Evolutionary conservation across 1,140 invertebrate species (phyloP).

Genomic region (Calephelis nemesis): DNA sequence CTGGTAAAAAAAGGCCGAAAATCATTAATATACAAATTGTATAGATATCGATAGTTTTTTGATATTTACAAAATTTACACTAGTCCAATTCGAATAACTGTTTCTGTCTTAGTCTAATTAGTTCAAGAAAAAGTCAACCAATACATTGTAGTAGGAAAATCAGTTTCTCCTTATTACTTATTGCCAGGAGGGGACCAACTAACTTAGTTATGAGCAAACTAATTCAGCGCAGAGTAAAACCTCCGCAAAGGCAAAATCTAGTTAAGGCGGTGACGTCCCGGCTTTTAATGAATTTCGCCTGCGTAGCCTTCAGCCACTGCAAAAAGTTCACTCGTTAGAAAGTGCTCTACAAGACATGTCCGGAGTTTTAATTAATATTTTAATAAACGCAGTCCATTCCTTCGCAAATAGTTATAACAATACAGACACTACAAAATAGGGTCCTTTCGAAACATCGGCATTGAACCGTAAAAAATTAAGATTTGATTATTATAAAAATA

Average conservation of each 20-base stretch:
- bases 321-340: conserved; percentile 27
- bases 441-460: too few relatives aligned
- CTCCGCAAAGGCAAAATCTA: conserved; percentile 27
- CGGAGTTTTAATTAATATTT: background rate
- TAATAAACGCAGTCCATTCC: too few relatives aligned
- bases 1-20: too few relatives aligned
- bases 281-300: conserved; percentile 34
- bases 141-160: background rate
- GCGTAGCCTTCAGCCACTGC: conserved; percentile 19
- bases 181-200: background rate
- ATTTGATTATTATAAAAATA: too few relatives aligned
- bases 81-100: background rate
- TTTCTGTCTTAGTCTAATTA: background rate
- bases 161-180: background rate
- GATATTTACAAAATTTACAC: too few relatives aligned
- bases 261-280: conserved; percentile 26
- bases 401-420: too few relatives aligned
- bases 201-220: conserved; percentile 1
- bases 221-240: conserved; percentile 4
- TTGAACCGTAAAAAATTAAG: too few relatives aligned
- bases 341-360: background rate
- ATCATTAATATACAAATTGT: too few relatives aligned
- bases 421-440: too few relatives aligned
- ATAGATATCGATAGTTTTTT: too few relatives aligned
- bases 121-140: background rate